Percentiles rank a stretch among this genome's conserved stretches.
Conservation (phyloP, 37 sponge, comb jelly and placozoan species). For the Mnemiopsis leidyi region DNA sequence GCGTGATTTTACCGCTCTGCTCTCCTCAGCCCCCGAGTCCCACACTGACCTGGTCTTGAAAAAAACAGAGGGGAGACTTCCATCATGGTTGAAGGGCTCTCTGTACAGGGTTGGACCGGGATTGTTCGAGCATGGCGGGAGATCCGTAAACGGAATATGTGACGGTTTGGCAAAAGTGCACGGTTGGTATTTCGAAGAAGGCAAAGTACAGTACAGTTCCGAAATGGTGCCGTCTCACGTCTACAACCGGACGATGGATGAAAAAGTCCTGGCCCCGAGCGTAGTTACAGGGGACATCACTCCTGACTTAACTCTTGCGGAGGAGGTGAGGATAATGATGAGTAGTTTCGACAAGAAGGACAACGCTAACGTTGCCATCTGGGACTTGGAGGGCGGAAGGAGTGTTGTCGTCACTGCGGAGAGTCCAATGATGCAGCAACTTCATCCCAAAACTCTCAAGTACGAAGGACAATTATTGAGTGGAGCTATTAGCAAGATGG, state of each 20-base stretch:
- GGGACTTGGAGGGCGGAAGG: not conserved
- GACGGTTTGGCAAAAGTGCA: slow-evolving; percentile 28
- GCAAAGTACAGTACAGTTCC: not conserved
- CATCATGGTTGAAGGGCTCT: not conserved
- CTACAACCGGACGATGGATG: not conserved
- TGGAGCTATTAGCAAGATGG: not conserved
- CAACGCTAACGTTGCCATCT: slow-evolving; percentile 31
- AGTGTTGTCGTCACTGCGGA: not conserved
- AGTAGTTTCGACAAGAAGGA: not conserved
- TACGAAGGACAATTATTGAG: slow-evolving; percentile 17
- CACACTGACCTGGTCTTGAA: not conserved
- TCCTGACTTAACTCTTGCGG: slow-evolving; percentile 17
- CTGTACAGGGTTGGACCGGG: not conserved
- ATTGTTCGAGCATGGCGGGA: not conserved
- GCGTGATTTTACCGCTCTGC: no score
- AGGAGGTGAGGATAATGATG: not conserved
- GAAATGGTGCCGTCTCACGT: not conserved
- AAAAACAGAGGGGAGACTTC: not conserved
- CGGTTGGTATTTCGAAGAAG: not conserved
- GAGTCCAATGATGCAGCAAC: not conserved
- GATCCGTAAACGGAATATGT: not conserved
- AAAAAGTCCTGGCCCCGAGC: not conserved
- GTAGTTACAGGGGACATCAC: not conserved
- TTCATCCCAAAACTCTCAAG: not conserved
- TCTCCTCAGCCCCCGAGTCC: not conserved